Evolutionary conservation across 2,797 vertebrate species (phyloP), one percentile per base, ranked within the genome.

Genomic region (Chaetodon trifasciatus): DNA sequence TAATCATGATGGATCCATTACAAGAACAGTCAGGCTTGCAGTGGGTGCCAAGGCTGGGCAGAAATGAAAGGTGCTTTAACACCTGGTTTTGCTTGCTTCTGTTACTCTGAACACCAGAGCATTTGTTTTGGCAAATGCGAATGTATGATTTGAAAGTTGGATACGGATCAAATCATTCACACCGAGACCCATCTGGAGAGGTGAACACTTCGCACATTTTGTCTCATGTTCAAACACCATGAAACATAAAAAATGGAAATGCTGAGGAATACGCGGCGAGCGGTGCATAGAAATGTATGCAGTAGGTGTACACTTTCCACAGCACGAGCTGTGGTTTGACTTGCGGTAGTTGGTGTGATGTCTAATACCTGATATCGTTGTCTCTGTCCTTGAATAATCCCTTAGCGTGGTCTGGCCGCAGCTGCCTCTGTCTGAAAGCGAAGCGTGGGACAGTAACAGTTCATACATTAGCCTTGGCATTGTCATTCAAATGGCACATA

Each of bases 101-200:
- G 13, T 64, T 61, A 19, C 61, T 40, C 74, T 24, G 0, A 77
- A 76, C n/a, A 17, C 32, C 57, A 47, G 24, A 67, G 63, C 21
- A 6, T 32, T 81, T 40, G 35, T 69, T 75, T 40, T 81, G 70
- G 61, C 69, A 82, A 28, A 71, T 74, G 21, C 11, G 4, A 87
- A 75, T 62, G 47, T 37, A 24, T 49, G 23, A 73, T 82, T 85
- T 76, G 42, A 79, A 82, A 53, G 44, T 74, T 85, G 63, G 74
- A 78, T 78, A 4, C 1, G 1, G 40, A 68, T 87, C 67, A 81
- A 78, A 53, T 83, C 39, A 3, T 71, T 70, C 52, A 49, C 55
- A 47, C 39, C 0, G 40, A 76, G 71, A 77, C 66, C 76, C 58
- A 80, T 72, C 65, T 85, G 70, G 24, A 74, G 67, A 60, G 49